A percentile compares a stretch with the other conserved stretches of the same genome.
phyloP scores from a whole-genome alignment of 2,888 invertebrate genomes.

The Microctonus brassicae region DNA sequence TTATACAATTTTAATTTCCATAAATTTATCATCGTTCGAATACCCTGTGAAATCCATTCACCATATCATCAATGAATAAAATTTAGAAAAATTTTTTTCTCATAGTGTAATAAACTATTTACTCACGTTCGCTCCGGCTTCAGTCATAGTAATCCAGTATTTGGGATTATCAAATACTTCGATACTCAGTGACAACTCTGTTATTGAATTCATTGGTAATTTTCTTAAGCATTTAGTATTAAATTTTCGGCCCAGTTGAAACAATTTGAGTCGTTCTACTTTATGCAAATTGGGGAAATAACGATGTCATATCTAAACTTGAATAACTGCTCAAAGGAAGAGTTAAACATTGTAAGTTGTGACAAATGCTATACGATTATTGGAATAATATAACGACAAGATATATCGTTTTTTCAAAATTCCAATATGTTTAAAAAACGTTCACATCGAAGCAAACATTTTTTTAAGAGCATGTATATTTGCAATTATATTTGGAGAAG shows the following conservation, averaged over 20 bases:
- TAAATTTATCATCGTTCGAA: neutral
- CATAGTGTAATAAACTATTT: neutral
- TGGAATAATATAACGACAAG: neutral
- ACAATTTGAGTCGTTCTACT: neutral
- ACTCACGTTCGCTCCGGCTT: neutral
- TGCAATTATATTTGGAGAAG: no score
- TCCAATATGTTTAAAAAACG: slow-evolving; percentile 18
- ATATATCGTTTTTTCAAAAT: neutral
- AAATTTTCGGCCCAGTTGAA: neutral
- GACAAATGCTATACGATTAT: slow-evolving; percentile 9
- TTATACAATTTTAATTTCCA: slow-evolving; percentile 8
- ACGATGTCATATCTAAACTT: neutral
- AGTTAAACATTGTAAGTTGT: neutral
- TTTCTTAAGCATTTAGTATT: neutral
- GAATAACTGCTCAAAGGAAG: neutral
- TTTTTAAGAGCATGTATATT: no score
- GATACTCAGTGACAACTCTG: neutral
- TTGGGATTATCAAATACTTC: no score
- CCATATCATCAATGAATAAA: neutral
- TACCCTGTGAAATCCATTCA: neutral
- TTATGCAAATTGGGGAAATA: neutral
- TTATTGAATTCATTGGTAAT: neutral
- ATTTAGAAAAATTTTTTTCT: neutral
- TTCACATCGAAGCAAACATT: slow-evolving; percentile 21
- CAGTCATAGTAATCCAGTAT: no score